Percentiles rank a stretch among this genome's conserved stretches.
Conservation (phyloP, 1,140 invertebrate species). For the Calephelis nemesis region DNA sequence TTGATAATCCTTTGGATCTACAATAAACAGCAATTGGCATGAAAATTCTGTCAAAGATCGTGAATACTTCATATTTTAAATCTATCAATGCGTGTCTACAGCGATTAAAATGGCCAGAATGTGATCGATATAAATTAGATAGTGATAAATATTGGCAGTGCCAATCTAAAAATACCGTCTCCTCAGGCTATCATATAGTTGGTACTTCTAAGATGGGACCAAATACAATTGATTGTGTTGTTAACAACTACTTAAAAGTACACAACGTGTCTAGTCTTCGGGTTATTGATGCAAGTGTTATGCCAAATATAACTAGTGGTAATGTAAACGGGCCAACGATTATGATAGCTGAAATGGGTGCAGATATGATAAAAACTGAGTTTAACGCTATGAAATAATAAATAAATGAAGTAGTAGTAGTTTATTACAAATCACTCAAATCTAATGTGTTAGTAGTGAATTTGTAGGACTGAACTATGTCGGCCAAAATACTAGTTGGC, state of each 20-base stretch:
- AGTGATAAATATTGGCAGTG: constrained; percentile 31
- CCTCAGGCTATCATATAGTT: constrained; percentile 84
- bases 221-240: too few relatives aligned
- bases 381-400: too few relatives aligned
- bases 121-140: constrained; percentile 50
- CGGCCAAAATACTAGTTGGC: too few relatives aligned
- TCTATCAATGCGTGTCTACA: constrained; percentile 66
- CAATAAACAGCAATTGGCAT: too few relatives aligned
- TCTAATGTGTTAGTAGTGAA: too few relatives aligned
- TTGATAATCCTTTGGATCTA: constrained; percentile 26
- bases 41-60: constrained; percentile 13
- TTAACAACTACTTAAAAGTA: too few relatives aligned
- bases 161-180: constrained; percentile 37
- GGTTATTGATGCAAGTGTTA: constrained; percentile 88
- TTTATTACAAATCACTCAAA: too few relatives aligned
- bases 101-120: constrained; percentile 65
- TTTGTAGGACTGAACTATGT: too few relatives aligned
- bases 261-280: constrained; percentile 71
- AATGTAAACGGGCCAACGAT: too few relatives aligned
- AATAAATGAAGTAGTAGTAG: too few relatives aligned
- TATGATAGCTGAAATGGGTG: too few relatives aligned
- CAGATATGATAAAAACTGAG: too few relatives aligned
- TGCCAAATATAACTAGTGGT: constrained; percentile 66
- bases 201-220: constrained; percentile 79
- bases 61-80: constrained; percentile 67